phyloP scores from a whole-genome alignment of 1,140 invertebrate genomes.

The Sycophaga agraensis region DNA sequence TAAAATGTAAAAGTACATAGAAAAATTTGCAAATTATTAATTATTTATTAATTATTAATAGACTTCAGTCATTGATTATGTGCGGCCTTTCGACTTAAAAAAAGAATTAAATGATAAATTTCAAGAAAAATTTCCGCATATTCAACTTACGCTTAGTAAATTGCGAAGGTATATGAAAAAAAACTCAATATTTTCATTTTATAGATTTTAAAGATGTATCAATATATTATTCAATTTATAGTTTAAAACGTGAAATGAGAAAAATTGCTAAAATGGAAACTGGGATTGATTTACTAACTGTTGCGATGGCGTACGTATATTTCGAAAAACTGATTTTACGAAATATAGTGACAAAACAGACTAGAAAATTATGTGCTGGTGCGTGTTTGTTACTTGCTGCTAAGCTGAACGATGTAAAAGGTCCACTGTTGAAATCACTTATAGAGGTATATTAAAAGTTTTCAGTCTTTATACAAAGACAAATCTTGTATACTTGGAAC shows the following conservation, averaged over 20 bases:
- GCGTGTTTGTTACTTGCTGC: slow-evolving; percentile 91
- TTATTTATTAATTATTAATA: slow-evolving; percentile 40
- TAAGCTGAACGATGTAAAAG: slow-evolving; percentile 96
- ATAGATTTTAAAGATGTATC: neutral
- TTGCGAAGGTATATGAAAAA: slow-evolving; percentile 75
- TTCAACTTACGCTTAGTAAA: slow-evolving; percentile 96
- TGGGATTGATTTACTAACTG: slow-evolving; percentile 84
- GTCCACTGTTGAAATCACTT: slow-evolving; percentile 78
- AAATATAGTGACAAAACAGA: slow-evolving; percentile 92
- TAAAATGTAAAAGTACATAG: neutral
- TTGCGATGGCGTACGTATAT: slow-evolving; percentile 95
- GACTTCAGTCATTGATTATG: slow-evolving; percentile 96
- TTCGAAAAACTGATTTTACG: slow-evolving; percentile 95
- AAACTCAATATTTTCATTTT: neutral
- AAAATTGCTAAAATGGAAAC: slow-evolving; percentile 89
- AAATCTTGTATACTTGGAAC: no score
- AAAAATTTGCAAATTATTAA: slow-evolving; percentile 9
- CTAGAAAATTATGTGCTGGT: slow-evolving; percentile 92
- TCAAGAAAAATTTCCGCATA: slow-evolving; percentile 89
- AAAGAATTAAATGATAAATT: slow-evolving; percentile 98
- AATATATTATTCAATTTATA: slow-evolving; percentile 48
- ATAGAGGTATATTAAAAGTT: slow-evolving; percentile 78
- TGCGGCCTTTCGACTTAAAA: slow-evolving; percentile 93
- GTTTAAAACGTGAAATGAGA: slow-evolving; percentile 92
- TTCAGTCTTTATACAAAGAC: no score